Percentiles rank a stretch among this genome's conserved stretches.
phyloP scores from a whole-genome alignment of 2,113 vertebrate species.

The Hippolais icterina region DNA sequence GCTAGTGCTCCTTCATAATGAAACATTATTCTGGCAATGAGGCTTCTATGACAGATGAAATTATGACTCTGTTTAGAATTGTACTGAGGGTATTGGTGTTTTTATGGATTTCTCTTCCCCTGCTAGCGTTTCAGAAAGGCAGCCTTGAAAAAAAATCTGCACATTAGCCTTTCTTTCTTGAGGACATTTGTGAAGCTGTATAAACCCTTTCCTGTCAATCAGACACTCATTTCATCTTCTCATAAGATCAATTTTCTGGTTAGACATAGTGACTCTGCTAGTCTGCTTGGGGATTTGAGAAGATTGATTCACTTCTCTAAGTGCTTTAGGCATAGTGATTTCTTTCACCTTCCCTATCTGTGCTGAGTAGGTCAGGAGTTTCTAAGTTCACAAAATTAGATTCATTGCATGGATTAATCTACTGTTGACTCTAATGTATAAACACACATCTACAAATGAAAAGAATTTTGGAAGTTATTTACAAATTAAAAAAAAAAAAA shows the following conservation, averaged over 20 bases:
- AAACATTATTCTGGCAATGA: not conserved
- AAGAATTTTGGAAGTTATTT: not conserved
- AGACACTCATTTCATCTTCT: conserved; percentile 39
- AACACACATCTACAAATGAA: accelerated
- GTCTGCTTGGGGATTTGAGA: conserved; percentile 44
- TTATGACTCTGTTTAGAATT: not conserved
- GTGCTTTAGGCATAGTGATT: conserved; percentile 46
- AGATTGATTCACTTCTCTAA: conserved; percentile 53
- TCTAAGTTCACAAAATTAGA: not conserved
- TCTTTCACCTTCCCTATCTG: conserved; percentile 2
- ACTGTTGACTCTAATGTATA: not conserved
- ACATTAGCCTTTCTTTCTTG: conserved; percentile 6
- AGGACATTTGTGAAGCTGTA: conserved; percentile 5
- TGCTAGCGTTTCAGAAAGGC: not conserved
- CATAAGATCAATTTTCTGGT: conserved; percentile 36
- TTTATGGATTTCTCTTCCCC: not conserved
- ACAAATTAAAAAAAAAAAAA: accelerated
- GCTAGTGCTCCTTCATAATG: not conserved
- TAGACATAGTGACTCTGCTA: conserved; percentile 18
- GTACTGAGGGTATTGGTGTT: not conserved
- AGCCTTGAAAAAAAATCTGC: not conserved
- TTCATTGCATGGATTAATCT: not conserved
- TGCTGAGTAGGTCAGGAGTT: not conserved
- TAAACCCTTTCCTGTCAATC: conserved; percentile 25
- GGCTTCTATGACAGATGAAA: not conserved